Conservation (phyloP, 2,797 vertebrate genomes). For the Bucorvus abyssinicus region DNA sequence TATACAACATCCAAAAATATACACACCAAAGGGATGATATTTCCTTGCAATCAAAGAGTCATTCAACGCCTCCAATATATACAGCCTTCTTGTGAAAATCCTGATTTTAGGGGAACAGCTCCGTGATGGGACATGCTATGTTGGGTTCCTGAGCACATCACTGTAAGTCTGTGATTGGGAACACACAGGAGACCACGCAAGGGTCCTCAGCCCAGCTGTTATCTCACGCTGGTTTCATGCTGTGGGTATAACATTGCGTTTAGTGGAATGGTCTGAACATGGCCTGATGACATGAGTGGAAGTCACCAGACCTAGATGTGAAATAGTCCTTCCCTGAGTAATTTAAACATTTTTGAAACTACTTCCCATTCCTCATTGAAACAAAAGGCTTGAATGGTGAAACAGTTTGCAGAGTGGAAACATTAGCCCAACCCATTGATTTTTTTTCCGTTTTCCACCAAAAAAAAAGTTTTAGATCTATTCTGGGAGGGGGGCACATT, state of each 20-base stretch:
- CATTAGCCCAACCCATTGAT: not conserved
- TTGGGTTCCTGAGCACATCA: not conserved
- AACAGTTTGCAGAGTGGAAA: not conserved
- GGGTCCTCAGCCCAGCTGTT: not conserved
- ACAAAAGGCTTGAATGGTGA: slow-evolving; percentile 8
- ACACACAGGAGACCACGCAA: not conserved
- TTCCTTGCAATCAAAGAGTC: not conserved
- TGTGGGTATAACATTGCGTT: not conserved
- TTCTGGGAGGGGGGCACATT: not conserved
- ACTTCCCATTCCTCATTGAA: not conserved
- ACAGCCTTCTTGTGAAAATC: not conserved
- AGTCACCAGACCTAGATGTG: not conserved
- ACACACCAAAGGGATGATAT: not conserved
- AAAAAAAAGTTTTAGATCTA: not conserved
- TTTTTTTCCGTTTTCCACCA: not conserved
- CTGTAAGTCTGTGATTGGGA: not conserved
- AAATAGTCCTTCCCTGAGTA: slow-evolving; percentile 44
- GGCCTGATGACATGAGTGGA: not conserved
- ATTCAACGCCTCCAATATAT: not conserved
- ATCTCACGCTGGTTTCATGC: not conserved
- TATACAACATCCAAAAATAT: not conserved
- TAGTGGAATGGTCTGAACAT: not conserved
- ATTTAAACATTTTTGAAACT: not conserved
- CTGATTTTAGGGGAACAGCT: not conserved
- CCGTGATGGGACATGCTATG: not conserved